Percentiles rank a stretch among this genome's conserved stretches.
phyloP scores from a whole-genome alignment of 2,888 invertebrate species.

The Rhamnusium bicolor region DNA sequence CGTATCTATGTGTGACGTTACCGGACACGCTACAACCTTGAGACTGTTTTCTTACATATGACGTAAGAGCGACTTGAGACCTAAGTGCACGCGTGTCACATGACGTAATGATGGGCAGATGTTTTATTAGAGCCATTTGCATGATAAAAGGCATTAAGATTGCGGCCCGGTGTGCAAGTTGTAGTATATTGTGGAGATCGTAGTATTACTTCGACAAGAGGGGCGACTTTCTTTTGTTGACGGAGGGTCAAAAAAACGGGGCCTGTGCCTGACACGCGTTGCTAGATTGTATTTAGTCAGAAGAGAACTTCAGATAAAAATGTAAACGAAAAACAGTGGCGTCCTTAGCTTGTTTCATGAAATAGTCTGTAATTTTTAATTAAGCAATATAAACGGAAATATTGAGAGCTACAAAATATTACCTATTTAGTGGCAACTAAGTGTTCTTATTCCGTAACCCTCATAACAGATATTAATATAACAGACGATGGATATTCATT shows the following conservation, averaged over 20 bases:
- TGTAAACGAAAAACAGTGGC: constrained; percentile 65
- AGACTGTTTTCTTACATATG: constrained; percentile 68
- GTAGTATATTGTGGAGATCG: constrained; percentile 59
- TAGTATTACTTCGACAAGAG: constrained; percentile 60
- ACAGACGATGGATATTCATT: too few relatives aligned
- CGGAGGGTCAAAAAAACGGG: constrained; percentile 69
- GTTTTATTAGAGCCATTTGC: constrained; percentile 65
- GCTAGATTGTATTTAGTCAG: constrained; percentile 67
- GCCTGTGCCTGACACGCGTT: constrained; percentile 70
- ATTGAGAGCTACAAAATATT: too few relatives aligned
- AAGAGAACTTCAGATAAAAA: constrained; percentile 65
- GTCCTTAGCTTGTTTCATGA: constrained; percentile 31
- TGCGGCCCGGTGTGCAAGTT: constrained; percentile 68
- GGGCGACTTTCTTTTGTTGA: constrained; percentile 68
- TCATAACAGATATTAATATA: too few relatives aligned
- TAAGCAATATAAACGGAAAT: too few relatives aligned
- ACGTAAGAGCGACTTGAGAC: constrained; percentile 61
- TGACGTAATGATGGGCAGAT: constrained; percentile 65
- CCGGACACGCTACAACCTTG: constrained; percentile 69
- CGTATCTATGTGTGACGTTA: constrained; percentile 63
- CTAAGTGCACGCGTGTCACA: constrained; percentile 57
- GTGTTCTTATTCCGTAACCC: too few relatives aligned
- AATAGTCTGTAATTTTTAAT: not conserved
- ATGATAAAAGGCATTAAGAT: constrained; percentile 71
- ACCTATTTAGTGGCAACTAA: too few relatives aligned